Percentiles rank a stretch among this genome's conserved stretches.
Evolutionary conservation across 1,140 invertebrate species (phyloP).

Genomic region (Acromyrmex echinatior): DNA sequence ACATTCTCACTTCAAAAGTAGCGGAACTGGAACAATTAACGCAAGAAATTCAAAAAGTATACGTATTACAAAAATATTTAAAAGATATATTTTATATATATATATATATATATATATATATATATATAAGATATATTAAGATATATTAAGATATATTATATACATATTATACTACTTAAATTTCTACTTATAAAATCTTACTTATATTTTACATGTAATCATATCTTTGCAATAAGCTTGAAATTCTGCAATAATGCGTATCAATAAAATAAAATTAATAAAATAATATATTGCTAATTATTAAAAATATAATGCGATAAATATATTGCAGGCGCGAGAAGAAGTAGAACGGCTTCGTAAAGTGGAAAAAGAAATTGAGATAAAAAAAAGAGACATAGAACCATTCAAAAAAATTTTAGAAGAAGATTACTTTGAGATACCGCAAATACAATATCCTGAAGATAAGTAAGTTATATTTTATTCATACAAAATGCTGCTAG

Average conservation of each 20-base stretch:
- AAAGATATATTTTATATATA: not conserved
- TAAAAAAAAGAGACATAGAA: slow-evolving; percentile 12
- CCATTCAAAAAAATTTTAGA: not conserved
- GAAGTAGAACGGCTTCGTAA: not conserved
- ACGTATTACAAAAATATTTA: slow-evolving; percentile 61
- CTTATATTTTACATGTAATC: not conserved
- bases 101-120: not conserved
- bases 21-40: slow-evolving; percentile 82
- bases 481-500: not conserved
- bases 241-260: not conserved
- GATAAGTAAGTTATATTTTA: slow-evolving; percentile 77
- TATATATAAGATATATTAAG: no score
- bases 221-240: not conserved
- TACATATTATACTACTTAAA: not conserved
- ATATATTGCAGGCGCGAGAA: slow-evolving; percentile 31
- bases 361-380: slow-evolving; percentile 9
- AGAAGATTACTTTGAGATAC: slow-evolving; percentile 75
- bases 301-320: slow-evolving; percentile 10
- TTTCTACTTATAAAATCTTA: not conserved
- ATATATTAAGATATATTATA: no score
- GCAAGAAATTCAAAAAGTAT: slow-evolving; percentile 76
- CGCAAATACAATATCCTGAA: slow-evolving; percentile 79
- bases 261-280: not conserved
- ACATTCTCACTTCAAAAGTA: slow-evolving; percentile 78
- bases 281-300: not conserved